Conservation (phyloP, 2,113 vertebrate genomes). For the Irena cyanogastra region DNA sequence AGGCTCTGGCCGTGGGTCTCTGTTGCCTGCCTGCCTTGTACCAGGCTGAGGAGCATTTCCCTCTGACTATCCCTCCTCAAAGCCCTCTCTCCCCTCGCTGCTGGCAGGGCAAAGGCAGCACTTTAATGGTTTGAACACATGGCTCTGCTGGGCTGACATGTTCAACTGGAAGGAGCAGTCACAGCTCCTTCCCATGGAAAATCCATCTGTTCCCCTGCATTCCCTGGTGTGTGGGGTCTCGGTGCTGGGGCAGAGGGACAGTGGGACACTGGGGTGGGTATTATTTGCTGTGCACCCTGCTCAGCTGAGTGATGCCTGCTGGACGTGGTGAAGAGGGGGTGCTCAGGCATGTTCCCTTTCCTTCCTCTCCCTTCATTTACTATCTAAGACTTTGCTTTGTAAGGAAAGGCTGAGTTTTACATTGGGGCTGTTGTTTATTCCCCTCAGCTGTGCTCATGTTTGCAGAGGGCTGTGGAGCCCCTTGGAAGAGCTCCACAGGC, state of each 20-base stretch:
- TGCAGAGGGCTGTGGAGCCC: neutral
- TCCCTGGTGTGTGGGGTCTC: conserved; percentile 15
- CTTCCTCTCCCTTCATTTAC: neutral
- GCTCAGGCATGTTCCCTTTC: neutral
- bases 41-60: neutral
- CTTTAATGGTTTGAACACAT: conserved; percentile 19
- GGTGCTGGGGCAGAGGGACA: neutral
- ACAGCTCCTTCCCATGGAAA: conserved; percentile 54
- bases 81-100: neutral
- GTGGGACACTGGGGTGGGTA: neutral
- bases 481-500: neutral
- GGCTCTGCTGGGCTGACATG: neutral
- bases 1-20: accelerated
- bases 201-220: conserved; percentile 56
- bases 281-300: neutral
- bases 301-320: neutral
- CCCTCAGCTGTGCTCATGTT: neutral
- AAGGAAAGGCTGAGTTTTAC: neutral
- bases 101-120: neutral
- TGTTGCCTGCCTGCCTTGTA: neutral
- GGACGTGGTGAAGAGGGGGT: neutral
- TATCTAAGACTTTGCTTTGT: neutral
- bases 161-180: conserved; percentile 31
- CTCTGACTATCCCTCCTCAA: neutral
- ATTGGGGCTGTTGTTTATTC: neutral